Base-by-base conservation (phyloP, 53 echinoderm and acorn worm genomes). In the Hippasteria phrygiana region DNA sequence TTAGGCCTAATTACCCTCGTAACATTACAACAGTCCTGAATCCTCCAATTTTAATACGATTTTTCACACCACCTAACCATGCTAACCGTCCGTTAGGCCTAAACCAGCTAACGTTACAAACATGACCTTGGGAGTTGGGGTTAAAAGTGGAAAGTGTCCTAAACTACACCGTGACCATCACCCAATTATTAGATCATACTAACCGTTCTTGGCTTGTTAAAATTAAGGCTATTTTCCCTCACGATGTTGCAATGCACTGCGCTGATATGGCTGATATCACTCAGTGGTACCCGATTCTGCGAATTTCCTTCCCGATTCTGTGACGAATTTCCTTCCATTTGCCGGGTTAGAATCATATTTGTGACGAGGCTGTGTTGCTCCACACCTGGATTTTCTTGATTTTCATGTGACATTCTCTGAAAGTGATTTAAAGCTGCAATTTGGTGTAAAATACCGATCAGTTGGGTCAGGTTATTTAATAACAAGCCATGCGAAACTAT, bases 211-310 rank as follows among this genome's bases (percentile, higher is more conserved):
- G 69, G 69, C 47, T 67, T 85, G 31, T 69, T n/a, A 20, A 40
- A 8, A 59, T 56, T 79, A 37, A 17, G 79, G 1, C 71, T 36
- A 71, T 50, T 71, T 51, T 38, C 85, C 47, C 29, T 70, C 53
- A 50, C 34, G 22, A 85, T 50, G 36, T 70, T 71, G 13, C 40
- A 18, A 9, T 38, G 74, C 9, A 32, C 65, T 31, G 66, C 39
- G 46, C 50, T 85, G 71, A 85, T 85, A n/a, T 85, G 41, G 46
- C 50, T 85, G 71, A 85, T 85, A n/a, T 85, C 85, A 31, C 71
- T 71, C 38, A 85, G 53, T 28, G 85, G 70, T 69, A 53, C 69
- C 33, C 83, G 82, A 34, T 33, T 29, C 38, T 80, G 59, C 37
- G 35, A 50, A 77, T 33, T 77, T 16, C 3, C 24, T 18, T 16